phyloP scores from a whole-genome alignment of 2,113 vertebrate species.

The Polypterus senegalus region DNA sequence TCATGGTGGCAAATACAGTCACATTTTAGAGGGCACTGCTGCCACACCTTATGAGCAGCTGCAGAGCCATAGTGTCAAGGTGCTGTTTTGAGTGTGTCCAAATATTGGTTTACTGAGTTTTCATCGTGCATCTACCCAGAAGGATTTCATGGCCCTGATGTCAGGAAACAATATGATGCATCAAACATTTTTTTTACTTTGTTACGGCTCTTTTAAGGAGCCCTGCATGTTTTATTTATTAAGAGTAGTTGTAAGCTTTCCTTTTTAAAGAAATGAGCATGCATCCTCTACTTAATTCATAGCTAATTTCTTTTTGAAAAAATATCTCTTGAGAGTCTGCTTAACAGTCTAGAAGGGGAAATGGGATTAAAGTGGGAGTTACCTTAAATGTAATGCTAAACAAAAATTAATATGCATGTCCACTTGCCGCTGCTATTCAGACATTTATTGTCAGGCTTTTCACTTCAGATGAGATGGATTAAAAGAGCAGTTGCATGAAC shows the following conservation, averaged over 20 bases:
- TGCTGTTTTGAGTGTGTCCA: background rate
- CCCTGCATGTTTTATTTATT: constrained; percentile 5
- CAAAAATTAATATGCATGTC: no score
- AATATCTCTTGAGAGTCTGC: background rate
- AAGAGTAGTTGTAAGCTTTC: background rate
- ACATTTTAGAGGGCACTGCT: background rate
- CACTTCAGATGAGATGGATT: no score
- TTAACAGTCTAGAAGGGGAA: background rate
- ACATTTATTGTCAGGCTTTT: no score
- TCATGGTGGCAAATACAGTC: background rate
- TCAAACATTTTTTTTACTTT: background rate
- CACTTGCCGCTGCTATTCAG: no score
- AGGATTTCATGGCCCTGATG: no score
- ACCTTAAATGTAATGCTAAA: no score
- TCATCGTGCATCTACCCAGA: no score
- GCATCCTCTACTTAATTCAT: background rate
- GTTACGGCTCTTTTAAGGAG: constrained; percentile 3
- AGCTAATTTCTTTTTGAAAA: background rate
- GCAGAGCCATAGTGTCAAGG: background rate
- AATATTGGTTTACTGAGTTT: background rate
- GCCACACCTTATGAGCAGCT: background rate
- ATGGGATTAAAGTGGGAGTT: background rate
- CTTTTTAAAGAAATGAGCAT: background rate
- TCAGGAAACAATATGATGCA: no score
- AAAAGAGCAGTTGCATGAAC: no score